Evolutionary conservation across 2,888 invertebrate species (phyloP).

Genomic region (Coenonympha glycerion): DNA sequence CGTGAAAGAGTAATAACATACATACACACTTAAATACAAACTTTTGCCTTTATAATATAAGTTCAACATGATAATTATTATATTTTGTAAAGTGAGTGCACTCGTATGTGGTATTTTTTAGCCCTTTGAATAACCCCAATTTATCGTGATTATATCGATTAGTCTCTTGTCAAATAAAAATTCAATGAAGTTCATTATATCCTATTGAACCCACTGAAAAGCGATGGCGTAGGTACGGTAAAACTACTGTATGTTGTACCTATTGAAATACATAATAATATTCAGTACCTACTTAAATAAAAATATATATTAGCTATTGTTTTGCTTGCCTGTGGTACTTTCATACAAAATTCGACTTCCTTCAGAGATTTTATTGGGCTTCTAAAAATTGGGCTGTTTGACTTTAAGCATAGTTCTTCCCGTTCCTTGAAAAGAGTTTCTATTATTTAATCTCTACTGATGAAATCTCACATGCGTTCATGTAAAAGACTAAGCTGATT

Average conservation of each 20-base stretch:
- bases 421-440: neutral
- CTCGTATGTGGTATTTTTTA: no score
- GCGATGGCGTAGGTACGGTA: neutral
- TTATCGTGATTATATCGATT: no score
- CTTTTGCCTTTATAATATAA: no score
- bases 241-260: neutral
- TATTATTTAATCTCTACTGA: neutral
- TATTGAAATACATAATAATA: no score
- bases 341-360: neutral
- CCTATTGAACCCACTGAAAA: neutral
- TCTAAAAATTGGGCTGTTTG: neutral
- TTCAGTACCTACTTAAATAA: no score
- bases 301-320: no score
- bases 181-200: neutral
- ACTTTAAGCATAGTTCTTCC: neutral
- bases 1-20: no score
- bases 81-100: no score
- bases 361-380: constrained; percentile 4
- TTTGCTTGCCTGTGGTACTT: constrained; percentile 5
- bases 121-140: no score
- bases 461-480: neutral
- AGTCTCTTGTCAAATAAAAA: no score
- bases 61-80: no score
- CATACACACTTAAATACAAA: no score
- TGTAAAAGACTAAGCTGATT: neutral